Conservation (phyloP, 2,113 vertebrate genomes). For the Notothenia rossii region DNA sequence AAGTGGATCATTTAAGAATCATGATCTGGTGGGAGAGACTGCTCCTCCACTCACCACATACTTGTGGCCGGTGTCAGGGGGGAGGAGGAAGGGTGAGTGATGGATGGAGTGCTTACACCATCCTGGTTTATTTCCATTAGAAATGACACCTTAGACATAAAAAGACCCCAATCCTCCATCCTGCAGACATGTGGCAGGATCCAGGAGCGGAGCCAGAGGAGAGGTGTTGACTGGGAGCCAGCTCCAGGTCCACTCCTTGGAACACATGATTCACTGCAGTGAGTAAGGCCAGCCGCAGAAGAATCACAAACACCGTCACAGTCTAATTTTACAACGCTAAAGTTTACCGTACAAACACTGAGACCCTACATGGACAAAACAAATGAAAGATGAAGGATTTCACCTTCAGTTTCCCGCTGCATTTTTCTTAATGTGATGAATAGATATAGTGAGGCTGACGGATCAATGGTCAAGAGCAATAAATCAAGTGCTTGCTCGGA, state of each 20-base stretch:
- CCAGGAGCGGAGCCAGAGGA: conserved; percentile 59
- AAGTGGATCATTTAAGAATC: conserved; percentile 48
- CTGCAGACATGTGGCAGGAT: conserved; percentile 55
- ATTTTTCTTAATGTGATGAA: background rate
- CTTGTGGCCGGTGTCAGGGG: conserved; percentile 30
- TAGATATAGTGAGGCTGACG: background rate
- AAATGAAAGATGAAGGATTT: conserved; percentile 32
- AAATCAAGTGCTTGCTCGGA: conserved; percentile 27
- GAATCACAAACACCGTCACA: conserved; percentile 75
- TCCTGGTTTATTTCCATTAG: conserved; percentile 51
- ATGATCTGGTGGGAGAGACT: conserved; percentile 10
- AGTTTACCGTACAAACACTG: conserved; percentile 52
- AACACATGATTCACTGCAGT: conserved; percentile 77
- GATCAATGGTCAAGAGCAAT: conserved; percentile 34
- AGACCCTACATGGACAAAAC: conserved; percentile 73
- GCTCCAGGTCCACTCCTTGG: conserved; percentile 64
- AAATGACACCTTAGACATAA: conserved; percentile 63
- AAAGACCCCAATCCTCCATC: conserved; percentile 45
- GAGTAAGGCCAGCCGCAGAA: conserved; percentile 67
- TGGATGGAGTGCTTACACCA: conserved; percentile 37
- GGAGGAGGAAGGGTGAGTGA: conserved; percentile 27
- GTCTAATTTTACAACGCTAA: conserved; percentile 72
- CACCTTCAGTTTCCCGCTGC: conserved; percentile 1
- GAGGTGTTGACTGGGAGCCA: conserved; percentile 57
- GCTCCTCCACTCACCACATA: conserved; percentile 31